Conservation (phyloP, 1,140 invertebrate species). For the Pseudobourletiella spinata region DNA sequence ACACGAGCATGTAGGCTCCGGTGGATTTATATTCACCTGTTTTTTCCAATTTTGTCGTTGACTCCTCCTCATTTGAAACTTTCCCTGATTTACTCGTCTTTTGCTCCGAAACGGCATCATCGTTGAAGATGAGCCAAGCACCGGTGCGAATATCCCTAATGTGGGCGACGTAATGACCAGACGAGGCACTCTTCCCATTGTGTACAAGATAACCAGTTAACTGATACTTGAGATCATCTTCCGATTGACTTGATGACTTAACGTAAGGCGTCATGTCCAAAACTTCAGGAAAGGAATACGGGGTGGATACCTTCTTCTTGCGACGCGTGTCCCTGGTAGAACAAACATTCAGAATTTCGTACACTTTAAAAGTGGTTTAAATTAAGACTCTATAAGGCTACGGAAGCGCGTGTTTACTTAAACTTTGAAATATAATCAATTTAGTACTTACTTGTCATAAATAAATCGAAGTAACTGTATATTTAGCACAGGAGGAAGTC, state of each 20-base stretch:
- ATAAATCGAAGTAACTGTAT: conserved; percentile 60
- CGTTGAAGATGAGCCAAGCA: conserved; percentile 60
- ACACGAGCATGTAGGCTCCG: conserved; percentile 34
- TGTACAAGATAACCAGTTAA: conserved; percentile 59
- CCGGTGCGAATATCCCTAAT: conserved; percentile 49
- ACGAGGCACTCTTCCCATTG: conserved; percentile 55
- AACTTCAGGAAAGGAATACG: conserved; percentile 55
- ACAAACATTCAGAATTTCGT: background rate
- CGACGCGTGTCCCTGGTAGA: conserved; percentile 48
- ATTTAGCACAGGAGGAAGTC: conserved; percentile 60
- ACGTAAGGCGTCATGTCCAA: conserved; percentile 51
- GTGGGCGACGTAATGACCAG: conserved; percentile 62
- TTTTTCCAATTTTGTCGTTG: background rate
- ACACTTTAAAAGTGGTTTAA: background rate
- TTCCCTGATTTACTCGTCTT: background rate
- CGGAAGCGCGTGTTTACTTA: too few relatives aligned
- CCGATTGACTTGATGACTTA: background rate
- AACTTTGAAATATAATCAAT: background rate
- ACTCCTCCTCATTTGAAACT: background rate
- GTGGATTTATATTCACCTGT: conserved; percentile 2
- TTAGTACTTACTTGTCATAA: conserved; percentile 50
- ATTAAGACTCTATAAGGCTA: too few relatives aligned
- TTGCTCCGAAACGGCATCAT: conserved; percentile 48
- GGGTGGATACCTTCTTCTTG: conserved; percentile 60
- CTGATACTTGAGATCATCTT: conserved; percentile 44